Conservation (phyloP, 2,797 vertebrate genomes). For the Triplophysa yarkandensis region DNA sequence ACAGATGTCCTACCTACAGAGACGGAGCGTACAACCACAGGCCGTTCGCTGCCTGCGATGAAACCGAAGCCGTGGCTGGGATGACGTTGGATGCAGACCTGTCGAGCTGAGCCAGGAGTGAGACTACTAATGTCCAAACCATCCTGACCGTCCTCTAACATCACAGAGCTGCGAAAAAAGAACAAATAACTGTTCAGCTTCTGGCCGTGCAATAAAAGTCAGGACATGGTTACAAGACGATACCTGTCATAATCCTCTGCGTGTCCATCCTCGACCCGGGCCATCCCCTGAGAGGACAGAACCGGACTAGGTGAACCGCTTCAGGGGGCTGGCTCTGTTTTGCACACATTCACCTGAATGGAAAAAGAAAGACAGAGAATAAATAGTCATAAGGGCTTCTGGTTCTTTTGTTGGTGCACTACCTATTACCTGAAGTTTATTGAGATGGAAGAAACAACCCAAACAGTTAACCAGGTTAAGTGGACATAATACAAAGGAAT, state of each 20-base stretch:
- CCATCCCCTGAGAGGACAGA: conserved; percentile 83
- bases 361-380: conserved; percentile 1
- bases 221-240: conserved; percentile 13
- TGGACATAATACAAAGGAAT: too few relatives aligned
- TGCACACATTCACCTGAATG: conserved; percentile 75
- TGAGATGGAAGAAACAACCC: too few relatives aligned
- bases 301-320: conserved; percentile 70
- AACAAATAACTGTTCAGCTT: conserved; percentile 41
- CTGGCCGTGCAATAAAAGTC: neutral
- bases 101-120: conserved; percentile 88
- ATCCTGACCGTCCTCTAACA: conserved; percentile 88
- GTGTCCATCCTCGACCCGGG: conserved; percentile 85
- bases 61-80: conserved; percentile 93
- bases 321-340: conserved; percentile 66
- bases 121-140: conserved; percentile 96
- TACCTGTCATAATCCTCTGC: conserved; percentile 80
- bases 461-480: too few relatives aligned
- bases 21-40: conserved; percentile 95
- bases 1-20: conserved; percentile 81
- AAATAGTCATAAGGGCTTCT: neutral
- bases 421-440: too few relatives aligned
- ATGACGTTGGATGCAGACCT: conserved; percentile 91
- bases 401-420: too few relatives aligned
- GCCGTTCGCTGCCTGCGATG: conserved; percentile 91
- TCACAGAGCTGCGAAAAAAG: conserved; percentile 84